phyloP scores from a whole-genome alignment of 1,140 invertebrate species.

The Brachionus manjavacas region DNA sequence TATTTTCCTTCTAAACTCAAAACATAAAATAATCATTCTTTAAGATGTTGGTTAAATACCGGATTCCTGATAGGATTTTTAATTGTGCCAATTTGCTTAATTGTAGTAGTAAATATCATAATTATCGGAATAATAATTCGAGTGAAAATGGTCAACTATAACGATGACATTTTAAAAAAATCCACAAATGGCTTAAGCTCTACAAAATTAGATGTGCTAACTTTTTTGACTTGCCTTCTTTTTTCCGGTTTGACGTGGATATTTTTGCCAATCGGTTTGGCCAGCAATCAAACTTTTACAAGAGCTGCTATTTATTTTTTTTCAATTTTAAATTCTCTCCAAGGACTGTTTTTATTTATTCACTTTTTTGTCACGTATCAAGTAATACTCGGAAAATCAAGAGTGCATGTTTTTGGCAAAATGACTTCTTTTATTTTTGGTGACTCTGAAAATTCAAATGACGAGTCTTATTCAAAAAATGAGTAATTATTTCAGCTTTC shows the following conservation, averaged over 20 bases:
- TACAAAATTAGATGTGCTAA: background rate
- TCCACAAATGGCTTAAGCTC: conserved; percentile 1
- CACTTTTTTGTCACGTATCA: conserved; percentile 30
- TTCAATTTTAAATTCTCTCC: background rate
- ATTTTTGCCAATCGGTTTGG: background rate
- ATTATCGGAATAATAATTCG: background rate
- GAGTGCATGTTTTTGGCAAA: background rate
- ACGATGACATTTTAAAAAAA: background rate
- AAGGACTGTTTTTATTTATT: conserved; percentile 15
- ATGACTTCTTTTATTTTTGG: background rate
- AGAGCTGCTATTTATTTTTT: conserved; percentile 5
- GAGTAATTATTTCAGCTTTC: background rate
- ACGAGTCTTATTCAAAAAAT: background rate
- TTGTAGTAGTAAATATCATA: background rate
- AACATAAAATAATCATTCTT: background rate
- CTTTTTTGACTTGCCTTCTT: background rate
- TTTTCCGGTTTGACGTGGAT: conserved; percentile 14
- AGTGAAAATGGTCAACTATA: background rate
- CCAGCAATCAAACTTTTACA: background rate
- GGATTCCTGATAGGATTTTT: background rate
- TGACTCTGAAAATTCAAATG: background rate
- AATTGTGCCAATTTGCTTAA: background rate
- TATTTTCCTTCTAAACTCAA: background rate
- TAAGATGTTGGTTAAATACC: background rate
- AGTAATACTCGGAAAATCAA: background rate